Evolutionary conservation across 2,888 invertebrate genomes (phyloP), one percentile per base, ranked within the genome.

Genomic region (Diarsia mendica): DNA sequence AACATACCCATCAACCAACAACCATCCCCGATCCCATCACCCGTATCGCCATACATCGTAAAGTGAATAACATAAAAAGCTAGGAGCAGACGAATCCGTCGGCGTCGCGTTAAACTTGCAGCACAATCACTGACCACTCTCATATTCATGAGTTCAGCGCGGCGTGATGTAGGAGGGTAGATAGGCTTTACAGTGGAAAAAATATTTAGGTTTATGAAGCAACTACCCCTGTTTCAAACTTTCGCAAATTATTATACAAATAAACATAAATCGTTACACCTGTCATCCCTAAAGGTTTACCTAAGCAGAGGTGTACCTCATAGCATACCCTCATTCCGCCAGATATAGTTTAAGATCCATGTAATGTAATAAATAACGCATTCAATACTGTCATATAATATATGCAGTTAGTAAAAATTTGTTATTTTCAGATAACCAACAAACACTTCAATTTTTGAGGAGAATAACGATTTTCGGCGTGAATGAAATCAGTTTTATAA

Each of bases 61-160:
- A 89, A 90, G 88, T 92, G 89, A 92, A 92, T 91, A 89, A 90
- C 91, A 91, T 85, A 91, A 84, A 91, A 90, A 88, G 49, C 87
- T 63, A 83, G 88, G 88, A 85, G 86, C 87, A 81, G 80, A 87
- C 80, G 86, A 85, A 86, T 87, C 81, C 85, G 83, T 66, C 84
- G 86, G 83, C 72, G 74, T 72, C 87, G 85, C 81, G 87, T 94
- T 89, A 93, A 94, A 93, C 88, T 93, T 94, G 92, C 91, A 93
- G 83, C 88, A 92, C 94, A 93, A 94, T 94, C 94, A 93, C 93
- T 91, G 91, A 87, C 78, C 85, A 68, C 89, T 93, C 88, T 90
- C 88, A 93, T 93, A 94, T 94, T 94, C 92, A 94, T 92, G 91
- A 85, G 85, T 67, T 84, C 89, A 88, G 90, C 85, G 81, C 9